A percentile compares a stretch with the other conserved stretches of the same genome.
phyloP scores from a whole-genome alignment of 2,888 invertebrate genomes.

The Tachina fera region DNA sequence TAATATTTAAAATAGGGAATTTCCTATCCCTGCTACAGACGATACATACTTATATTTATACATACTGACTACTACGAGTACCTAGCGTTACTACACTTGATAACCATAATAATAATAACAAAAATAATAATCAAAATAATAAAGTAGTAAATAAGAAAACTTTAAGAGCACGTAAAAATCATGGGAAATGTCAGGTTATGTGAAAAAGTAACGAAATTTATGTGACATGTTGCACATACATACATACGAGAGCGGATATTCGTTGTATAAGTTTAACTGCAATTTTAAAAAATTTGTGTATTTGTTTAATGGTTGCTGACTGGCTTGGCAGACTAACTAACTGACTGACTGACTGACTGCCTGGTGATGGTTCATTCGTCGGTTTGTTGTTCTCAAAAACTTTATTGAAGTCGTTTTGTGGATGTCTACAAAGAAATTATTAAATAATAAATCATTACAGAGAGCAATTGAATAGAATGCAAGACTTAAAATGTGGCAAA shows the following conservation, averaged over 20 bases:
- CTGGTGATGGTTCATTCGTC: background rate
- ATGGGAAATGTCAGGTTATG: conserved; percentile 65
- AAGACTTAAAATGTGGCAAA: conserved; percentile 2
- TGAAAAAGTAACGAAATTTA: conserved; percentile 45
- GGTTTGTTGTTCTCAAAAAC: conserved; percentile 37
- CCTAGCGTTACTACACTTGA: conserved; percentile 24
- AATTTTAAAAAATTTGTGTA: conserved; percentile 29
- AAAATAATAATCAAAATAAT: conserved; percentile 43
- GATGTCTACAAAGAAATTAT: conserved; percentile 54
- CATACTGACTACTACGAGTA: background rate
- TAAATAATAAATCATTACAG: conserved; percentile 54
- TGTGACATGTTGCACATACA: conserved; percentile 50
- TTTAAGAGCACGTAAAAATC: conserved; percentile 57
- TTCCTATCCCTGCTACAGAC: conserved; percentile 18
- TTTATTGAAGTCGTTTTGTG: conserved; percentile 48
- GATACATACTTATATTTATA: background rate
- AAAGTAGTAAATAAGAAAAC: conserved; percentile 48
- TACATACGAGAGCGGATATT: conserved; percentile 28
- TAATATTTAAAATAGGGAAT: background rate
- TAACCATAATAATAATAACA: conserved; percentile 45
- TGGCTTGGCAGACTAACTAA: background rate
- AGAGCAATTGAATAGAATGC: conserved; percentile 30
- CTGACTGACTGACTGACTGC: conserved; percentile 18
- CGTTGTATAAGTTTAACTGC: background rate
- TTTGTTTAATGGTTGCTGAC: conserved; percentile 28